Conservation (phyloP, 1,140 invertebrate species). For the Cylas formicarius region DNA sequence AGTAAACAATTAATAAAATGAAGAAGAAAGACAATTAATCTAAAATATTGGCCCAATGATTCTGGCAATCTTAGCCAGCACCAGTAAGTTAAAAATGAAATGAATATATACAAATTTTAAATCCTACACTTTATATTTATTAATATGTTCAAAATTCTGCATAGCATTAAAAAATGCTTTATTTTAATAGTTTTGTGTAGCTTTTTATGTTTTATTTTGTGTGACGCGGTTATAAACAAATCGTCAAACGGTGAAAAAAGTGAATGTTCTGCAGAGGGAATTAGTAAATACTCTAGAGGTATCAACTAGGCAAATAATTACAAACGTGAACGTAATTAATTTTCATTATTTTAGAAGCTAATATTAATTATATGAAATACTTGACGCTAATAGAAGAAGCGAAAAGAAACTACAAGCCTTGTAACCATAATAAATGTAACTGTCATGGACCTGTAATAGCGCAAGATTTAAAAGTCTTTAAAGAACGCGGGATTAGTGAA, state of each 20-base stretch:
- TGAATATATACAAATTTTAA: too few relatives aligned
- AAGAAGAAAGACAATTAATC: too few relatives aligned
- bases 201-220: too few relatives aligned
- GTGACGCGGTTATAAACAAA: too few relatives aligned
- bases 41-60: too few relatives aligned
- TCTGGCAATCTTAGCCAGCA: too few relatives aligned
- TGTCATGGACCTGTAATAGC: conserved; percentile 60
- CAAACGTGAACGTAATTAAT: background rate
- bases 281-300: conserved; percentile 29
- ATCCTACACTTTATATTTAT: too few relatives aligned
- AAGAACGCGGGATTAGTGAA: conserved; percentile 58
- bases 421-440: conserved; percentile 47
- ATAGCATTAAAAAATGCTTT: too few relatives aligned
- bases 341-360: conserved; percentile 21
- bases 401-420: conserved; percentile 42
- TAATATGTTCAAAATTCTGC: too few relatives aligned
- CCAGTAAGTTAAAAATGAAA: too few relatives aligned
- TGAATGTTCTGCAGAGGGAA: conserved; percentile 9
- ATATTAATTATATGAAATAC: conserved; percentile 33
- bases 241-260: background rate
- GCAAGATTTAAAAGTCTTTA: conserved; percentile 63
- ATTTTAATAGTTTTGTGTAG: too few relatives aligned
- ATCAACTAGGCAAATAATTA: background rate
- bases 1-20: too few relatives aligned
- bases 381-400: conserved; percentile 41